These are phyloP conservation scores for Oreonectes daqikongensis DNA, from an alignment of 2,797 vertebrate genomes.

Conservation along the genomic window DNA sequence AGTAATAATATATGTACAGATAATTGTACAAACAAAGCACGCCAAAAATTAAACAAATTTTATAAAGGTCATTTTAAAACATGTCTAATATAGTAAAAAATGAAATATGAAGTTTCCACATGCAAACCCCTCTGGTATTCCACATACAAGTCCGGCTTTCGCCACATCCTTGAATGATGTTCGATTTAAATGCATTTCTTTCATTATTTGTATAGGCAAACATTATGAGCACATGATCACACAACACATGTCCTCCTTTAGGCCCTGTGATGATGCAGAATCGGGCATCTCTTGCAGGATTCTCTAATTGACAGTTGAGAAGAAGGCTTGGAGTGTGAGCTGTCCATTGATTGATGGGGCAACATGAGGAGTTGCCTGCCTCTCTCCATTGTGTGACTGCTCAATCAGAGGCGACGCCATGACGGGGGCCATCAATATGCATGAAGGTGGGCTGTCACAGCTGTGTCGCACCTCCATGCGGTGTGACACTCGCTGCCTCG, in stretches of 20 bases:
- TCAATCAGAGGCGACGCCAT: constrained; percentile 75
- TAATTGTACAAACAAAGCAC: too few relatives aligned
- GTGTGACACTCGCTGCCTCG: constrained; percentile 64
- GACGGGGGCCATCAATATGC: constrained; percentile 75
- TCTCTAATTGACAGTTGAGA: constrained; percentile 74
- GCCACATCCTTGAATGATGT: neutral
- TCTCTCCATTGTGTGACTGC: constrained; percentile 74
- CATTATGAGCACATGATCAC: neutral
- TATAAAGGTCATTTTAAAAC: too few relatives aligned
- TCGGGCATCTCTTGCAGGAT: constrained; percentile 57
- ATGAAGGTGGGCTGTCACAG: constrained; percentile 74
- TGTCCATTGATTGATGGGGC: constrained; percentile 75
- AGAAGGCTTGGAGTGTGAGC: constrained; percentile 65
- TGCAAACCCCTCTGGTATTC: neutral
- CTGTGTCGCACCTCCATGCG: constrained; percentile 62
- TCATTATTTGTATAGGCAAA: neutral
- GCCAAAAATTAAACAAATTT: too few relatives aligned
- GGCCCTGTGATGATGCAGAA: neutral
- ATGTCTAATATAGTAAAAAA: neutral
- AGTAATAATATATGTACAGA: constrained; percentile 13
- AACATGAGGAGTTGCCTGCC: constrained; percentile 78
- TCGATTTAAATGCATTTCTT: neutral
- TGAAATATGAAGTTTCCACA: neutral
- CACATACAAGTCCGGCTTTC: neutral
- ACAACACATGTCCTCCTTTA: constrained; percentile 8